These are phyloP conservation scores for Acanthosepion esculentum DNA, from an alignment of 2,888 invertebrate species.

Conservation along the genomic window DNA sequence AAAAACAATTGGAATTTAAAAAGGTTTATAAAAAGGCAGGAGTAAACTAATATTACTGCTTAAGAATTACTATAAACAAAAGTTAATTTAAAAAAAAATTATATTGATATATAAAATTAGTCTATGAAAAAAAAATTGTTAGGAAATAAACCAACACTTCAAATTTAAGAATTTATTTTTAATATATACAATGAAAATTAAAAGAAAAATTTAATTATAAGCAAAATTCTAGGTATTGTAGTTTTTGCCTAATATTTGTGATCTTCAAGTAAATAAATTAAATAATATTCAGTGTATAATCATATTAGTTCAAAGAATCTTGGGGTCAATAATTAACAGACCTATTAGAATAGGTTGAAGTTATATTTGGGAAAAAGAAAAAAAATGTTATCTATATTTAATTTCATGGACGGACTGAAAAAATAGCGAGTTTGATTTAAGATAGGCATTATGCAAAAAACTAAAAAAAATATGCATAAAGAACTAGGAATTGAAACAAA, in stretches of 20 bases:
- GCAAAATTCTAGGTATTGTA: not conserved
- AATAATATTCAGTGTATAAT: not conserved
- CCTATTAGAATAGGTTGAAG: not conserved
- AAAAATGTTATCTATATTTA: not conserved
- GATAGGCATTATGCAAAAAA: not conserved
- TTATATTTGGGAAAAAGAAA: not conserved
- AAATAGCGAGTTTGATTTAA: not conserved
- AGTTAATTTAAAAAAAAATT: not conserved
- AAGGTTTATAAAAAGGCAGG: no score
- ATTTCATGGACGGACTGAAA: slow-evolving; percentile 33
- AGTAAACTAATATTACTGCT: not conserved
- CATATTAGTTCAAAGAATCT: not conserved
- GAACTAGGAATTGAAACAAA: not conserved
- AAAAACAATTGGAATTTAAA: no score
- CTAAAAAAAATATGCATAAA: not conserved
- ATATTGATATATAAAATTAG: not conserved
- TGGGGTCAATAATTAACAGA: not conserved
- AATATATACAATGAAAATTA: not conserved
- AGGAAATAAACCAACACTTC: no score
- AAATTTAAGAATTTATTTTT: no score
- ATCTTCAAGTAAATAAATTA: not conserved
- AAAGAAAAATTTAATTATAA: not conserved
- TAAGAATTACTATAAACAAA: not conserved
- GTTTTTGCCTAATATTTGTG: not conserved
- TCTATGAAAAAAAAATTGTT: not conserved